Percentiles rank a stretch among this genome's conserved stretches.
Evolutionary conservation across 2,797 vertebrate species (phyloP).

Genomic region (Choloepus didactylus): DNA sequence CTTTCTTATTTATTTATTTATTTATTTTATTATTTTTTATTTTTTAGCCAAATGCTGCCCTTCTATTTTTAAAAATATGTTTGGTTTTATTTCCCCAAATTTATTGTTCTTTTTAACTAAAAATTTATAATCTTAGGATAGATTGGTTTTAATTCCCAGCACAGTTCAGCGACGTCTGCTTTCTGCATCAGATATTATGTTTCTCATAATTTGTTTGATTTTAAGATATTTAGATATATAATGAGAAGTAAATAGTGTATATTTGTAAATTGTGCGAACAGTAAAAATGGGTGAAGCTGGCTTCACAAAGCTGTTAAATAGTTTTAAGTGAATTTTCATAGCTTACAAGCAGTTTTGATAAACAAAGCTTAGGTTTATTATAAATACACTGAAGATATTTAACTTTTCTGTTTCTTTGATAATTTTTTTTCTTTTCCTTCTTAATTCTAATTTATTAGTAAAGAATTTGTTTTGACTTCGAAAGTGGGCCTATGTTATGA

Average conservation of each 20-base stretch:
- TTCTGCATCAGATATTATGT: conserved; percentile 37
- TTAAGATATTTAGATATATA: conserved; percentile 28
- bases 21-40: not conserved
- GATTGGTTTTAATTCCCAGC: not conserved
- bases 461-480: conserved; percentile 76
- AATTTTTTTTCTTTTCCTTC: not conserved
- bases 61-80: conserved; percentile 30
- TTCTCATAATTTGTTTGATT: conserved; percentile 1
- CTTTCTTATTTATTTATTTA: not conserved
- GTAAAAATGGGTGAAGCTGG: not conserved
- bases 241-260: not conserved
- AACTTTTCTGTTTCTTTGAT: conserved; percentile 52
- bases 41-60: not conserved
- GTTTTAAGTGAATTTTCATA: conserved; percentile 60
- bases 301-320: conserved; percentile 21
- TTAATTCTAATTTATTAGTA: conserved; percentile 58
- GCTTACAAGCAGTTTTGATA: conserved; percentile 43
- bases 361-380: conserved; percentile 24
- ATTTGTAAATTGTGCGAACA: not conserved
- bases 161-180: not conserved
- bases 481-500: conserved; percentile 65
- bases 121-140: not conserved
- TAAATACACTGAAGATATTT: conserved; percentile 38
- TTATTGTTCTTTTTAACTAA: conserved; percentile 54
- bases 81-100: not conserved